phyloP scores from a whole-genome alignment of 2,888 invertebrate genomes.

The Chelonus formosanus region DNA sequence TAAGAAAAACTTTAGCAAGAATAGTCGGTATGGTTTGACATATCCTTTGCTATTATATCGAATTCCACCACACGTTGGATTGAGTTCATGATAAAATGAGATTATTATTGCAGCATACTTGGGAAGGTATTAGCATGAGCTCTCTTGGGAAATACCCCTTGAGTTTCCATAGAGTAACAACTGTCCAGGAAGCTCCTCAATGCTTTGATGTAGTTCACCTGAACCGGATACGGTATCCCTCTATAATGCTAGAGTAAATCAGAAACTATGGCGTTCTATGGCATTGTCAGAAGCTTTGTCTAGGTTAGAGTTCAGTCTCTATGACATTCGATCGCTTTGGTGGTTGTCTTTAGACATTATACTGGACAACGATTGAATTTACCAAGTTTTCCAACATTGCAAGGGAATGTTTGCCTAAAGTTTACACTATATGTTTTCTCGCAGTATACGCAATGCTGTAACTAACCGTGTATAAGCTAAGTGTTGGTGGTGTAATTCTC shows the following conservation, averaged over 20 bases:
- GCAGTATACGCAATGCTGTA: constrained; percentile 1
- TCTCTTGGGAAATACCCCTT: constrained; percentile 5
- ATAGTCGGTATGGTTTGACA: too few relatives aligned
- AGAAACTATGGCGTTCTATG: constrained; percentile 5
- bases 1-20: background rate
- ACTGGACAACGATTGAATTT: background rate
- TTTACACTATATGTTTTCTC: constrained; percentile 15
- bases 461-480: constrained; percentile 13
- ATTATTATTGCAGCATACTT: too few relatives aligned
- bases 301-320: constrained; percentile 12
- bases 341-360: background rate
- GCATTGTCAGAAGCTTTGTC: constrained; percentile 13
- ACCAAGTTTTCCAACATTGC: background rate
- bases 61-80: too few relatives aligned
- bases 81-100: too few relatives aligned
- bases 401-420: background rate
- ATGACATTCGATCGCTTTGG: constrained; percentile 13
- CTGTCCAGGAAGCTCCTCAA: constrained; percentile 9
- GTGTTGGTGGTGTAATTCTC: constrained; percentile 19
- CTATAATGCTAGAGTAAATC: background rate
- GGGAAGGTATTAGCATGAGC: background rate
- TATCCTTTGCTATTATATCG: too few relatives aligned
- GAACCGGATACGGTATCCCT: constrained; percentile 7
- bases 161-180: constrained; percentile 10
- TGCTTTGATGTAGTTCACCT: constrained; percentile 6